Base-by-base conservation (phyloP, 2,888 invertebrate genomes). In the Rhagium mordax region DNA sequence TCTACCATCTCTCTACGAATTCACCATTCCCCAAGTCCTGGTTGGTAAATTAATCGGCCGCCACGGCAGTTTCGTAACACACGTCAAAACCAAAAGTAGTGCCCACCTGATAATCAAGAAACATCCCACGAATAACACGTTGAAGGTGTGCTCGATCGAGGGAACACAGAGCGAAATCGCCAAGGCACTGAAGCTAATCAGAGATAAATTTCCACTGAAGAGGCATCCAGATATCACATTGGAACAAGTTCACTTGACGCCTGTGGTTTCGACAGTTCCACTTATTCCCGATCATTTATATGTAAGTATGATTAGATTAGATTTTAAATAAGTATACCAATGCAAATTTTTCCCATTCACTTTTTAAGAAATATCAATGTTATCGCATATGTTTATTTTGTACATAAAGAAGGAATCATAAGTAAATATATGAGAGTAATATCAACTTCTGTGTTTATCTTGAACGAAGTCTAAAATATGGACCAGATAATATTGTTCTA, bases 1-100 rank as follows among this genome's bases (percentile, higher is more conserved):
- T 57, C 20, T 71, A 75, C 84, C 87, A 49, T 89, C 89, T 5
- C 86, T 91, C 80, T 94, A 93, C 85, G 93, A 96, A 85, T 96
- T 96, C 88, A 89, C 92, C 79, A 91, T 95, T 84, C 93, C 94
- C 51, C 93, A 93, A 84, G 88, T 90, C 70, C 89, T 96, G 77
- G 96, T 97, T 72, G 98, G 98, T 16, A 92, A 94, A 71, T 89
- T 98, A 80, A 97, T 98, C 86, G 98, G 98, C 49, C 93, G 92
- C 82, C 92, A 93, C 81, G 97, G 97, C 53, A 89, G 91, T 49
- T 94, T 94, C 88, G 93, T 98, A n/a, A 93, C 94, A 78, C 91
- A 91, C 83, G 94, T 96, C 78, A 95, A 95, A 86, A 89, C 91
- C 29, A 93, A 93, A 85, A 94, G 96, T 1, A 92, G 94, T 79